A percentile compares a stretch with the other conserved stretches of the same genome.
Conservation (phyloP, 2,113 vertebrate species). For the Eurypyga helias region DNA sequence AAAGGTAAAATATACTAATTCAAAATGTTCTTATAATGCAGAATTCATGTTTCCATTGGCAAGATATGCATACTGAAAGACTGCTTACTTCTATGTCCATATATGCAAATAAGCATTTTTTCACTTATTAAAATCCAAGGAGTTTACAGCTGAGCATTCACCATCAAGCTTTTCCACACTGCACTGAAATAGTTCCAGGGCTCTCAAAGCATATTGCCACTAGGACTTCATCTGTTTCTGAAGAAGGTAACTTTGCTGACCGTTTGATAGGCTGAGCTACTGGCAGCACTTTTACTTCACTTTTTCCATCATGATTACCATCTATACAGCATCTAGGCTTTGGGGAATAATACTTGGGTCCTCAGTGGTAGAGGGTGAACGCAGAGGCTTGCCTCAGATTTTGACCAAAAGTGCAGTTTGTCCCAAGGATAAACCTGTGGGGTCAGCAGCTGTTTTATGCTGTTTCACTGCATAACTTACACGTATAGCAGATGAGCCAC, state of each 20-base stretch:
- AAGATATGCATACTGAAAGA: slow-evolving; percentile 12
- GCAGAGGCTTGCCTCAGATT: not conserved
- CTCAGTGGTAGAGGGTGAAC: not conserved
- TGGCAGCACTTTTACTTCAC: not conserved
- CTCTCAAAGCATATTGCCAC: not conserved
- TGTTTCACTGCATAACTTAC: not conserved
- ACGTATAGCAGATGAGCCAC: not conserved
- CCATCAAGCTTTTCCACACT: not conserved
- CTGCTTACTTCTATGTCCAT: slow-evolving; percentile 9
- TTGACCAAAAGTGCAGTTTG: not conserved
- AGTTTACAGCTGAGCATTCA: not conserved
- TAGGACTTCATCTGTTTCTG: not conserved
- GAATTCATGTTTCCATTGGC: slow-evolving; percentile 29
- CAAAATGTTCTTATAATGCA: not conserved
- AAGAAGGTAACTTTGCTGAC: not conserved
- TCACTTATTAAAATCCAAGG: not conserved
- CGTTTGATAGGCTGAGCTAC: not conserved
- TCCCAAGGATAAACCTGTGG: not conserved
- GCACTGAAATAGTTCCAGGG: not conserved
- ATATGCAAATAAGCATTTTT: not conserved
- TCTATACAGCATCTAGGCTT: not conserved
- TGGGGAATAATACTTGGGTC: not conserved
- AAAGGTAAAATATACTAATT: slow-evolving; percentile 80
- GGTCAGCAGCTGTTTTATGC: not conserved
- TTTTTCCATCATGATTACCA: not conserved